Base-by-base conservation (phyloP, 2,888 invertebrate genomes). In the Drosophila bunnanda region DNA sequence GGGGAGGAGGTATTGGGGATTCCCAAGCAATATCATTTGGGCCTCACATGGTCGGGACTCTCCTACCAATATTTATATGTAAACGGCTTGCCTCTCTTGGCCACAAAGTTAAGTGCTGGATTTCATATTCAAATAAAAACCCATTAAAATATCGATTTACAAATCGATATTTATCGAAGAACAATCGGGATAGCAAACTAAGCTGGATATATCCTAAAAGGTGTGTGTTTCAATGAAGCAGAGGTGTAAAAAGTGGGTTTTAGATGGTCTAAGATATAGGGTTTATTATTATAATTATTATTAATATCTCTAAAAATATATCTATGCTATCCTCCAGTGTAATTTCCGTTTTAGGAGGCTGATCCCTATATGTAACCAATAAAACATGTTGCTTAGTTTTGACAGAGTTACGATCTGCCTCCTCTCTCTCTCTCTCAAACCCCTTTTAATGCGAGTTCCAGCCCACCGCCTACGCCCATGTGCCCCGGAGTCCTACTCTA, bases 301-400 rank as follows among this genome's bases (percentile, higher is more conserved):
- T n/a, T n/a, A n/a, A n/a, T n/a, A n/a, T n/a, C n/a, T n/a, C n/a
- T n/a, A n/a, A n/a, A n/a, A n/a, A n/a, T n/a, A n/a, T 38, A 38
- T 25, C 4, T 25, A 25, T 25, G 4, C 8, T 25, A 25, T 30
- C 20, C 20, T 43, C 32, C 20, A 44, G 61, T 44, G 61, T 61
- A 61, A 4, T 34, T 12, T 28, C 15, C 9, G 2, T 25, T 34
- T 30, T 10, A 59, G 61, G 34, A 61, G 61, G 59, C 59, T 59
- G 61, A 58, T 59, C 43, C 34, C 34, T 28, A 59, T 58, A 59
- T 34, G 41, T 58, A 57, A 25, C 58, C 7, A 43, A 58, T 61
- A 58, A 61, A 58, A 61, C 58, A 58, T 57, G 59, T 60, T 34
- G 25, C 25, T 58, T 12, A 41, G 43, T 32, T 58, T 61, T 61